Base-by-base conservation (phyloP, 2,888 invertebrate genomes). In the Ptilodon capucinus region DNA sequence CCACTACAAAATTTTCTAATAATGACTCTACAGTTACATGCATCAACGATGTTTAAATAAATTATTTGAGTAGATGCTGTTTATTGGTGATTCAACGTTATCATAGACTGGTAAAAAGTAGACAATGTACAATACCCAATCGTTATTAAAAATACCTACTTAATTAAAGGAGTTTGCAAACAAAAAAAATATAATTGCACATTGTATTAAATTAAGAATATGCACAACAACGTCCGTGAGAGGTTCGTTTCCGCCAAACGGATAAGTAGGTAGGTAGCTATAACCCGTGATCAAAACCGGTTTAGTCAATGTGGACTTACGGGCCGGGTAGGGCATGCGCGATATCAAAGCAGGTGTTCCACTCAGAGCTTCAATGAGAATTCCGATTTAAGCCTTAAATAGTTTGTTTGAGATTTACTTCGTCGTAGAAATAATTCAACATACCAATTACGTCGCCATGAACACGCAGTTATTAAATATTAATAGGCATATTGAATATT, bases 221-320 rank as follows among this genome's bases (percentile, higher is more conserved):
- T 84, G 81, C 81, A 81, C 72, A 75, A 75, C 74, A 69, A 74
- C 68, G 67, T 71, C 79, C 74, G 75, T 74, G 76, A 76, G 74
- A 83, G 79, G 80, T 85, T 82, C 79, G 85, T 89, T 90, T 89
- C 88, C 90, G 90, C 87, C 86, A 86, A 86, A 88, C 82, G 82
- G 79, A 86, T 84, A 86, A 84, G 86, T 85, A 81, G 82, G 85
- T 76, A 81, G 85, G 13, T 21, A 21, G 32, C 32, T 81, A 89
- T 86, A 90, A 90, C 91, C 90, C 79, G 91, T 87, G 90, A 88
- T 86, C 82, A 78, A 74, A 91, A 91, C 90, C 90, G 90, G 90
- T 91, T 90, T 83, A 63, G 75, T 81, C 84, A 82, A 86, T 82
- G 88, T 86, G 84, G 86, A 85, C 83, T 86, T 84, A 86, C 86